These are phyloP conservation scores for Paracentrotus lividus DNA, from an alignment of 53 echinoderm and acorn worm species.

Conservation along the genomic window DNA sequence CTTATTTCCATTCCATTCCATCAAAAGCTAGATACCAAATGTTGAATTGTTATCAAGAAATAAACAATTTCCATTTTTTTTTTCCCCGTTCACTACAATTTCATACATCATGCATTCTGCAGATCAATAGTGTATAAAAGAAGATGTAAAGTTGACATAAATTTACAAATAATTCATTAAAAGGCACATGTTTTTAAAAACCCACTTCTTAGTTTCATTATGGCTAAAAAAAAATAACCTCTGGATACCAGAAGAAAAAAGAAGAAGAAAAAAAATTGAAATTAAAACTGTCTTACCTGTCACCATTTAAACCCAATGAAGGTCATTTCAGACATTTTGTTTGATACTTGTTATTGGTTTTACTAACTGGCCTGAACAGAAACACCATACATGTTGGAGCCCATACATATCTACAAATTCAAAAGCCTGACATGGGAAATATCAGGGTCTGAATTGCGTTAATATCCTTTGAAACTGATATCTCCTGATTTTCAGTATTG, in stretches of 20 bases:
- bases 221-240: constrained; percentile 7
- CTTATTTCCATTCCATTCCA: constrained; percentile 12
- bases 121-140: constrained; percentile 40
- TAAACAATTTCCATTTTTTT: not conserved
- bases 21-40: not conserved
- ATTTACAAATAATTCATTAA: constrained; percentile 65
- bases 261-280: no score
- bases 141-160: constrained; percentile 23
- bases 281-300: not conserved
- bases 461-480: no score
- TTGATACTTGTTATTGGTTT: no score
- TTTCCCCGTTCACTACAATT: constrained; percentile 7
- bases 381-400: not conserved
- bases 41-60: not conserved
- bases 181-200: constrained; percentile 62
- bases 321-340: not conserved
- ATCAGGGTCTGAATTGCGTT: no score
- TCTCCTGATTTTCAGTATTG: no score
- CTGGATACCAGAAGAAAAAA: no score
- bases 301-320: not conserved
- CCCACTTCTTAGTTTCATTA: constrained; percentile 14
- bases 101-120: constrained; percentile 60
- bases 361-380: not conserved
- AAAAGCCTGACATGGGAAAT: no score
- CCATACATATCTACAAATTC: no score